Conservation (phyloP, 2,797 vertebrate genomes). For the Tenualosa thibaudeaui region DNA sequence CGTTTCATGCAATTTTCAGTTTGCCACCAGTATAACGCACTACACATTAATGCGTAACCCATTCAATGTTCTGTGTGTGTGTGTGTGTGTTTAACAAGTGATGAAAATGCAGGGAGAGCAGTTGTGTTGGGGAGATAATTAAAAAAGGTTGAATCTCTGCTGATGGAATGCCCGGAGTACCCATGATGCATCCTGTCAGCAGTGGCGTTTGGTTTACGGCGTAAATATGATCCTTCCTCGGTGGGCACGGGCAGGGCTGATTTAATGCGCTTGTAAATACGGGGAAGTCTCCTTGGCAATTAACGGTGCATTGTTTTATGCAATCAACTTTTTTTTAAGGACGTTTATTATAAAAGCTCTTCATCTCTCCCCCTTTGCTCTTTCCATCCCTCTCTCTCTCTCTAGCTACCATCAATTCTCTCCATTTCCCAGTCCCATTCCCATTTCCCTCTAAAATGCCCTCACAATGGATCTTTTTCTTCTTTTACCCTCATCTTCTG, state of each 20-base stretch:
- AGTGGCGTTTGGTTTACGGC: conserved; percentile 71
- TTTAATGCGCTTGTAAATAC: conserved; percentile 65
- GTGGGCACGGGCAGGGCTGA: conserved; percentile 60
- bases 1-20: conserved; percentile 10
- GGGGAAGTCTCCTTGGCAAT: conserved; percentile 66
- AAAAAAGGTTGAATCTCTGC: conserved; percentile 3
- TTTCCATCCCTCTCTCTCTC: not conserved
- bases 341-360: conserved; percentile 67
- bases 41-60: not conserved
- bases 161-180: conserved; percentile 20
- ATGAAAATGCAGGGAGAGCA: conserved; percentile 27
- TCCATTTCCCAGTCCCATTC: not conserved
- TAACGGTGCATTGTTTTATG: conserved; percentile 68
- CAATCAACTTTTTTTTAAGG: conserved; percentile 50
- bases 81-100: not conserved
- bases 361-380: conserved; percentile 23
- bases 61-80: not conserved
- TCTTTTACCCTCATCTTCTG: conserved; percentile 21
- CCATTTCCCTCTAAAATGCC: not conserved
- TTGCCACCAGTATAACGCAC: not conserved
- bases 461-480: conserved; percentile 26
- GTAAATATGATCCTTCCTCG: conserved; percentile 67
- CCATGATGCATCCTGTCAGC: conserved; percentile 46
- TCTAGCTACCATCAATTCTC: not conserved
- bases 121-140: conserved; percentile 2